phyloP scores from a whole-genome alignment of 2,797 vertebrate species.

The Hypotaenidia okinawae region DNA sequence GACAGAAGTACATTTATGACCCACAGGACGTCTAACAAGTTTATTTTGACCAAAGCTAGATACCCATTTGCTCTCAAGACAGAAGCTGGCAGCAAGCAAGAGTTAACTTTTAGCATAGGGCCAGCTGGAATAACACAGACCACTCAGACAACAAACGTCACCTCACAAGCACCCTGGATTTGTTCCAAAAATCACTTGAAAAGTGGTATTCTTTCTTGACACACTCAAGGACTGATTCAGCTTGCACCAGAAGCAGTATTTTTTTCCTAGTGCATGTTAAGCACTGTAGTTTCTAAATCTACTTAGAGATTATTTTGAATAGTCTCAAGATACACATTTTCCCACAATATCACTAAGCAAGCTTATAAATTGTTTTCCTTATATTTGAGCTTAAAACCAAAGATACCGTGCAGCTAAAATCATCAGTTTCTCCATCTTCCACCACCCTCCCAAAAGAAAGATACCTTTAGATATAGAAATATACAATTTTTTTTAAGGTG shows the following conservation, averaged over 20 bases:
- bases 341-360: constrained; percentile 17
- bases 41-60: constrained; percentile 29
- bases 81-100: constrained; percentile 58
- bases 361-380: not conserved
- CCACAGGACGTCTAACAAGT: not conserved
- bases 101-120: constrained; percentile 59
- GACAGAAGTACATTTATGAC: not conserved
- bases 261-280: not conserved
- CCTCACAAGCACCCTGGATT: constrained; percentile 70
- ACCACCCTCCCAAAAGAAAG: not conserved
- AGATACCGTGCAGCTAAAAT: not conserved
- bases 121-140: constrained; percentile 70
- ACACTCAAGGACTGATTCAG: constrained; percentile 49
- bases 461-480: not conserved
- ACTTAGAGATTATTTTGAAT: constrained; percentile 29
- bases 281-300: constrained; percentile 15
- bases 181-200: constrained; percentile 70
- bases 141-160: constrained; percentile 70
- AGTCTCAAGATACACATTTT: not conserved
- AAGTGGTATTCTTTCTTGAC: constrained; percentile 69
- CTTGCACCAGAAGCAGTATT: constrained; percentile 23
- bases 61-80: not conserved
- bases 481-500: not conserved
- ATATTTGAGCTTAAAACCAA: constrained; percentile 12
- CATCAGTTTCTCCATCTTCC: not conserved